Conservation (phyloP, 2,888 invertebrate genomes). For the Rhagophthalmus giganteus region DNA sequence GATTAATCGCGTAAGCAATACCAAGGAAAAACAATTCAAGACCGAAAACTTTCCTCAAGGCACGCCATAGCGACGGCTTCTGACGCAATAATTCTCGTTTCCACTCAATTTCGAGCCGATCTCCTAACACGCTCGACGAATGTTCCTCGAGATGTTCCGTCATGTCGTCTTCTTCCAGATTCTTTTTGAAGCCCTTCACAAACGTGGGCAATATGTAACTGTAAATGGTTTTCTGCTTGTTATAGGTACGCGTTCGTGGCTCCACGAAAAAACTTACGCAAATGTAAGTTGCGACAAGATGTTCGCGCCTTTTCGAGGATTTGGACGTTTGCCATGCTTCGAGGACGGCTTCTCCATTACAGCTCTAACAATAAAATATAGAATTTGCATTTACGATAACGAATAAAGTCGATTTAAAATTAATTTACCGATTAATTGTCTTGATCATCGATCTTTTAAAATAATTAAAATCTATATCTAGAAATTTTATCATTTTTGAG, state of each 20-base stretch:
- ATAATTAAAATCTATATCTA: too few relatives aligned
- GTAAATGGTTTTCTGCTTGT: too few relatives aligned
- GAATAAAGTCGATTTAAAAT: too few relatives aligned
- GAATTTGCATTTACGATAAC: too few relatives aligned
- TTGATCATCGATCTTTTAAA: too few relatives aligned
- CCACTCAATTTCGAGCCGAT: constrained; percentile 61
- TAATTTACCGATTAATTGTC: too few relatives aligned
- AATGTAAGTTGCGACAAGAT: not conserved
- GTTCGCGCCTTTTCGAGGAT: constrained; percentile 1
- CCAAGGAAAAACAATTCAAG: constrained; percentile 36
- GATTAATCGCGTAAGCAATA: constrained; percentile 8
- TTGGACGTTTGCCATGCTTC: too few relatives aligned
- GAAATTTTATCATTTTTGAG: too few relatives aligned
- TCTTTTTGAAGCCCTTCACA: constrained; percentile 54
- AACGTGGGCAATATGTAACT: constrained; percentile 59
- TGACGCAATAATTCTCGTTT: constrained; percentile 30
- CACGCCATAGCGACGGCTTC: constrained; percentile 38
- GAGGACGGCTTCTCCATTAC: too few relatives aligned
- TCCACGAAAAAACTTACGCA: not conserved
- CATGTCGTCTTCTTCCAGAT: constrained; percentile 57
- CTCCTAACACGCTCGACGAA: constrained; percentile 64
- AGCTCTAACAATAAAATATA: too few relatives aligned
- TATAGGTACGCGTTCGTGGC: too few relatives aligned
- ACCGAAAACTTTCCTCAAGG: constrained; percentile 41
- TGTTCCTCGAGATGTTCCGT: constrained; percentile 59